These are phyloP conservation scores for Melanotaenia pygmaea DNA, from an alignment of 2,797 vertebrate genomes.

Conservation along the genomic window DNA sequence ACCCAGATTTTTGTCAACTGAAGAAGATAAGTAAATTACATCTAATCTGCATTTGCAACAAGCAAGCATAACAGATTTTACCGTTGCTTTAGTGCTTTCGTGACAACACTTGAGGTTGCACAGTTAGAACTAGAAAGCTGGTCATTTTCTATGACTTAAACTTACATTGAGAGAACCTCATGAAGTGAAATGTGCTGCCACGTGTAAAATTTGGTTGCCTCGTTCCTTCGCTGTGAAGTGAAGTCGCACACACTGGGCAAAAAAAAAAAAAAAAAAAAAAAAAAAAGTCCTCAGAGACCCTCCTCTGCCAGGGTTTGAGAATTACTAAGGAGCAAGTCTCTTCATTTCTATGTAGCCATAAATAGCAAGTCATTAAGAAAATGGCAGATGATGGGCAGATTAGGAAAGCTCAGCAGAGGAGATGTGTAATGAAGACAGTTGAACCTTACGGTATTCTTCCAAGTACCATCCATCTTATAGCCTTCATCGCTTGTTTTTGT, in stretches of 20 bases:
- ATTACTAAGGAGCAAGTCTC: conserved; percentile 64
- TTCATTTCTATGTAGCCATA: conserved; percentile 74
- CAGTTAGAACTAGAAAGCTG: conserved; percentile 53
- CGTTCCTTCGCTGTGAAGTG: conserved; percentile 23
- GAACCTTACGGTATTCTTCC: conserved; percentile 59
- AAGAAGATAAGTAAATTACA: conserved; percentile 32
- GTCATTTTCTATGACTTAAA: conserved; percentile 29
- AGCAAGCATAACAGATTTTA: conserved; percentile 42
- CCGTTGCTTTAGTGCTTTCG: conserved; percentile 35
- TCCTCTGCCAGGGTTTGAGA: conserved; percentile 47
- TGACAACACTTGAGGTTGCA: conserved; percentile 22
- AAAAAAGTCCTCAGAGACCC: conserved; percentile 60
- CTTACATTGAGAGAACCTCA: conserved; percentile 1
- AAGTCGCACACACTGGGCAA: conserved; percentile 37
- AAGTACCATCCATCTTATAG: conserved; percentile 41
- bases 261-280: conserved; percentile 21
- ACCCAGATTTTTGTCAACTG: conserved; percentile 45
- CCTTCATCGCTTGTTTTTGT: conserved; percentile 55
- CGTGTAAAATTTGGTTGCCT: background rate
- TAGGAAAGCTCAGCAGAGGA: conserved; percentile 69
- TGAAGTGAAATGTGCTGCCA: background rate
- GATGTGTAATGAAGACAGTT: conserved; percentile 73
- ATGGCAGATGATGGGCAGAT: conserved; percentile 82
- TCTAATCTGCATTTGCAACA: conserved; percentile 51
- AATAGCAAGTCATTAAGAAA: conserved; percentile 85